phyloP scores from a whole-genome alignment of 2,797 vertebrate genomes.

The Stomatorhinus walkeri region DNA sequence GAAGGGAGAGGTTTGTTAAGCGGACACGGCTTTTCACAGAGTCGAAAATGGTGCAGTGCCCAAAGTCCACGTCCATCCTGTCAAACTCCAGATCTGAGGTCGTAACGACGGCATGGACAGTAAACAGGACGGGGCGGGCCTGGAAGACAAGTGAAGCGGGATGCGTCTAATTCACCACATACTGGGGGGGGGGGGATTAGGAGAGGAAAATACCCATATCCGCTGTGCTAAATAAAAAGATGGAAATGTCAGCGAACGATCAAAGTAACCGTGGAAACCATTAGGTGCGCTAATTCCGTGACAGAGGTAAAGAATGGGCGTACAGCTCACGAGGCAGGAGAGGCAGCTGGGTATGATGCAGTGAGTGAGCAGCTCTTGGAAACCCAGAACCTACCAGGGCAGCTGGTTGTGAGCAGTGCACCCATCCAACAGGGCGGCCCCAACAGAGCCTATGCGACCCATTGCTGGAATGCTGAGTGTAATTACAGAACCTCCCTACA shows the following conservation, averaged over 20 bases:
- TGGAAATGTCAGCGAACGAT: not conserved
- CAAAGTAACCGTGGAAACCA: not conserved
- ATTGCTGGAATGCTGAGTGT: not conserved
- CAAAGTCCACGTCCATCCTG: constrained; percentile 67
- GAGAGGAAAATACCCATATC: not conserved
- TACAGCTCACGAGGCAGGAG: not conserved
- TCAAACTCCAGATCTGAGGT: constrained; percentile 74
- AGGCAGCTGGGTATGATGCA: not conserved
- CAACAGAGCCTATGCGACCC: not conserved
- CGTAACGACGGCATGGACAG: constrained; percentile 75
- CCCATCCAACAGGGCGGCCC: not conserved
- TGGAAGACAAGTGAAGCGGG: constrained; percentile 39
- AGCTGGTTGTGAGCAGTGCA: not conserved
- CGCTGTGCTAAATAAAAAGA: not conserved
- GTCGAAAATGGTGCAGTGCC: constrained; percentile 74
- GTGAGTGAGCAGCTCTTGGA: not conserved
- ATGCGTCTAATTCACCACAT: not conserved
- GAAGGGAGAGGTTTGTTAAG: constrained; percentile 73
- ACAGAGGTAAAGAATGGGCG: not conserved
- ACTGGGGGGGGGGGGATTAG: not conserved
- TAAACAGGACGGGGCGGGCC: constrained; percentile 65
- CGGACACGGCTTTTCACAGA: constrained; percentile 57
- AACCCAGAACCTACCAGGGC: not conserved
- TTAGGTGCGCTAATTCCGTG: not conserved
- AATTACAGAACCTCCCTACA: not conserved